Conservation (phyloP, 2,797 vertebrate species). For the Emys orbicularis region DNA sequence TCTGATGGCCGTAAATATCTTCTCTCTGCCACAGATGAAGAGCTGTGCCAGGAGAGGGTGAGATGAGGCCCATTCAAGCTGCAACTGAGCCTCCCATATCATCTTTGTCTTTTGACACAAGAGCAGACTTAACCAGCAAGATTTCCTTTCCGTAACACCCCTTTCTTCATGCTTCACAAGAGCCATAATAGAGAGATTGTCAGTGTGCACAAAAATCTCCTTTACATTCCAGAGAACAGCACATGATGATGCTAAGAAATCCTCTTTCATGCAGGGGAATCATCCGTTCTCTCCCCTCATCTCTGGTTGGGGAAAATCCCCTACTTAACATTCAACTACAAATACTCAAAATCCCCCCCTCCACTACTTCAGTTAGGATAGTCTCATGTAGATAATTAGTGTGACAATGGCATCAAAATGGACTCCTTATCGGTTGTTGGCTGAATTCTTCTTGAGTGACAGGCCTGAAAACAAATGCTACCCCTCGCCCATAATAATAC, state of each 20-base stretch:
- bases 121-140: neutral
- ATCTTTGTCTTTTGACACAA: neutral
- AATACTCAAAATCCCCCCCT: neutral
- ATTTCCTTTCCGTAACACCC: neutral
- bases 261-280: neutral
- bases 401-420: neutral
- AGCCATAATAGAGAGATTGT: neutral
- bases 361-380: neutral
- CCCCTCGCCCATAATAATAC: neutral
- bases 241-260: neutral
- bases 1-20: neutral
- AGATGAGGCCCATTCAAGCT: neutral
- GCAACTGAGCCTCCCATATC: neutral
- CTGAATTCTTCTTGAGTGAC: neutral
- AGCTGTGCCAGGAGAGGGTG: neutral
- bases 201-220: slow-evolving; percentile 22
- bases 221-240: slow-evolving; percentile 21
- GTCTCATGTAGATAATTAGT: neutral
- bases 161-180: slow-evolving; percentile 21
- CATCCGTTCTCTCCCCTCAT: neutral
- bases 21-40: neutral
- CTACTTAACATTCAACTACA: neutral
- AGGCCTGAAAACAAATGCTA: neutral
- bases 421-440: neutral
- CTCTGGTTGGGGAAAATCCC: neutral